These are phyloP conservation scores for Gopherus flavomarginatus DNA, from an alignment of 2,113 vertebrate species.

Conservation along the genomic window DNA sequence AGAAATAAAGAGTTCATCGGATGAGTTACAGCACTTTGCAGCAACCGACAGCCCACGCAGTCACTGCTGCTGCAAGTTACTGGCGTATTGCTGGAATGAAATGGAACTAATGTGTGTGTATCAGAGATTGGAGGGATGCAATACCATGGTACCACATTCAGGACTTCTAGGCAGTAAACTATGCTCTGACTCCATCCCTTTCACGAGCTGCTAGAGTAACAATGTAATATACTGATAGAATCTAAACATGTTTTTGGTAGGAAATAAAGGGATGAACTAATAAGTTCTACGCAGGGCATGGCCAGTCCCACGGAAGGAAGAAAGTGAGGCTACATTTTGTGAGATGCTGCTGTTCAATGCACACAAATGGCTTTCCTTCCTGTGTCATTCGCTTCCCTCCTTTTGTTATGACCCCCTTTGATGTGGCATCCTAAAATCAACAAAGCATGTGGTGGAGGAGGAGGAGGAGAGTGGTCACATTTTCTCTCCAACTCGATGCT, in stretches of 20 bases:
- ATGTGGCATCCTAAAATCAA: background rate
- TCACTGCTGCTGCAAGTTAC: background rate
- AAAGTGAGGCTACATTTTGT: background rate
- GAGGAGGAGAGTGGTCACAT: no score
- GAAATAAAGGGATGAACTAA: background rate
- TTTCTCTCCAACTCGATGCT: background rate
- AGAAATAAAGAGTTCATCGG: background rate
- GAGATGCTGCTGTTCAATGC: background rate
- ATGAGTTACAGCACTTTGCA: background rate
- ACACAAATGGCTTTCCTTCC: background rate
- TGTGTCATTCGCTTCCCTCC: background rate
- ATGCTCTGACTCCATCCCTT: background rate
- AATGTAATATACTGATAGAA: background rate
- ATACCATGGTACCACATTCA: background rate
- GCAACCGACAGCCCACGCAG: background rate
- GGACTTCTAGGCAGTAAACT: background rate
- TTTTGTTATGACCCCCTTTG: background rate
- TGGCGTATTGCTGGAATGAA: background rate
- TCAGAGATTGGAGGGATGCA: background rate
- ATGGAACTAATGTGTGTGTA: background rate
- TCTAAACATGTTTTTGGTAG: no score
- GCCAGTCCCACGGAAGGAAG: background rate
- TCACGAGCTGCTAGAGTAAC: background rate
- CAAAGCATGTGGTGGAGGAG: background rate
- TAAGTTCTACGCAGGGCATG: background rate